Evolutionary conservation across 1,140 invertebrate genomes (phyloP).

Genomic region (Ceratitis capitata): DNA sequence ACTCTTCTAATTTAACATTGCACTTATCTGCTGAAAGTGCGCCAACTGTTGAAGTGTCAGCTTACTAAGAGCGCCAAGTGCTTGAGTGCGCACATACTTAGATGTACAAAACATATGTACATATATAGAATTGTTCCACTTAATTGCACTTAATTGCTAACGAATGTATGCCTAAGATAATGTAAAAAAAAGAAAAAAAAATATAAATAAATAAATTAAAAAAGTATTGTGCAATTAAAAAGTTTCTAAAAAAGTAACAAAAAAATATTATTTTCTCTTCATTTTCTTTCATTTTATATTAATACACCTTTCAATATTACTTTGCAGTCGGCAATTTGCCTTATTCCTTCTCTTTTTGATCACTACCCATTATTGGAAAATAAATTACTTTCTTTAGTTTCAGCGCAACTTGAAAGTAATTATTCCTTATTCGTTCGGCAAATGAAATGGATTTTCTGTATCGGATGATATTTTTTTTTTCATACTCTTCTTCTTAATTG

Average conservation of each 20-base stretch:
- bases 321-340: not conserved
- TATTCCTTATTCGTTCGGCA: not conserved
- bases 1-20: not conserved
- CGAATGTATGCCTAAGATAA: not conserved
- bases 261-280: not conserved
- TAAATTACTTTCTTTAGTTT: not conserved
- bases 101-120: no score
- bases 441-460: not conserved
- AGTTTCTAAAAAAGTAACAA: not conserved
- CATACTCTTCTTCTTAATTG: not conserved
- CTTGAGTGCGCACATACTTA: no score
- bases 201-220: not conserved
- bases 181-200: not conserved
- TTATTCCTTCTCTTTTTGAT: not conserved
- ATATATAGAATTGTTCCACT: no score
- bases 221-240: constrained; percentile 13
- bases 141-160: not conserved
- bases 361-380: not conserved
- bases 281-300: not conserved
- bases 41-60: not conserved
- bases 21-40: no score
- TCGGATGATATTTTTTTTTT: not conserved
- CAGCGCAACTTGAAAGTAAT: not conserved
- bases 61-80: not conserved
- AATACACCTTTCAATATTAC: not conserved